Evolutionary conservation across 2,113 vertebrate species (phyloP).

Genomic region (Notarius quadriscutis): DNA sequence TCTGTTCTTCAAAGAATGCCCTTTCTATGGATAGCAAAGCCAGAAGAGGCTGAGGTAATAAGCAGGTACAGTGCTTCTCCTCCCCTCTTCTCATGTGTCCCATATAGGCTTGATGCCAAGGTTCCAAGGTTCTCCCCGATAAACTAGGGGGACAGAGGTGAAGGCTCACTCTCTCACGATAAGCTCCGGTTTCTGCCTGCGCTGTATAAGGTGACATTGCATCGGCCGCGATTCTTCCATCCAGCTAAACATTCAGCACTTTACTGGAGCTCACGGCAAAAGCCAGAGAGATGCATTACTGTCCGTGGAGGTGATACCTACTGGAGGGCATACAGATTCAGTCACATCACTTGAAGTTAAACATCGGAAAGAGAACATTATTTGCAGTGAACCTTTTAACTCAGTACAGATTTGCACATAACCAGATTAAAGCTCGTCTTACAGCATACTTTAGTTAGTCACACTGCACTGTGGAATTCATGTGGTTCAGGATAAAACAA

Average conservation of each 20-base stretch:
- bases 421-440: background rate
- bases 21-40: constrained; percentile 1
- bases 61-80: background rate
- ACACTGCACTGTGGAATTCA: background rate
- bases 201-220: constrained; percentile 53
- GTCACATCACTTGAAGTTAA: constrained; percentile 24
- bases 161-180: constrained; percentile 49
- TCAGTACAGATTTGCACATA: background rate
- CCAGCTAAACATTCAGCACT: constrained; percentile 60
- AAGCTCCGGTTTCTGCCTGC: constrained; percentile 55
- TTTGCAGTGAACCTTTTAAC: background rate
- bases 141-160: constrained; percentile 50
- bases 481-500: background rate
- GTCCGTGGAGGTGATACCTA: constrained; percentile 33
- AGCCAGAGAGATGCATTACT: constrained; percentile 34
- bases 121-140: constrained; percentile 33
- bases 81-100: constrained; percentile 18
- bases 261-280: constrained; percentile 40
- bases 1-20: background rate
- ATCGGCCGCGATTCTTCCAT: constrained; percentile 49
- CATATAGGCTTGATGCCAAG: constrained; percentile 9
- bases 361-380: background rate
- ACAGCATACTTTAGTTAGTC: background rate
- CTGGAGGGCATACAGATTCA: constrained; percentile 32
- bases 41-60: background rate